These are phyloP conservation scores for Sinocyclocheilus maitianheensis DNA, from an alignment of 2,113 vertebrate genomes.

Conservation along the genomic window DNA sequence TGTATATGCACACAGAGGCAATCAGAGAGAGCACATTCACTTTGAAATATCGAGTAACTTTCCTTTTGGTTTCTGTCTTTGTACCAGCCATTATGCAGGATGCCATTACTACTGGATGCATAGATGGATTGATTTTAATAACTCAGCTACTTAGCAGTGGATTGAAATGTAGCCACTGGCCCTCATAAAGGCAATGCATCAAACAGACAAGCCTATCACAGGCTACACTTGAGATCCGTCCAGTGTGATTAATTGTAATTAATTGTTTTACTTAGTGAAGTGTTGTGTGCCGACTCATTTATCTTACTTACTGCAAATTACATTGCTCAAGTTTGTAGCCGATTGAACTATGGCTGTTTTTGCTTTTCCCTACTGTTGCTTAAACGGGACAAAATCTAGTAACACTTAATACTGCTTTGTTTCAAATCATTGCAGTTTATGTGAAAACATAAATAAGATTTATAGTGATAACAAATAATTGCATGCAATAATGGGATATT, in stretches of 20 bases:
- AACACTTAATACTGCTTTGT: background rate
- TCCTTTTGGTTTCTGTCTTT: conserved; percentile 17
- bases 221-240: conserved; percentile 52
- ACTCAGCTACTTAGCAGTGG: conserved; percentile 44
- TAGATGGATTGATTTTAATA: conserved; percentile 53
- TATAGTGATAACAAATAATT: background rate
- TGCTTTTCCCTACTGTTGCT: background rate
- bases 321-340: conserved; percentile 47
- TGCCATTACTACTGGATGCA: conserved; percentile 31
- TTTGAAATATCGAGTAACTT: background rate
- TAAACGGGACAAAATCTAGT: background rate
- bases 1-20: background rate
- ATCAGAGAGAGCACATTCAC: background rate
- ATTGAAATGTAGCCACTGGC: conserved; percentile 53
- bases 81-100: conserved; percentile 14
- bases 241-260: conserved; percentile 66
- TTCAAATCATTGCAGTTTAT: background rate
- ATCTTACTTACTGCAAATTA: conserved; percentile 62
- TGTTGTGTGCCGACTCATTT: conserved; percentile 57
- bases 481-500: background rate
- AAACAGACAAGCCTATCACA: conserved; percentile 61
- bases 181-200: conserved; percentile 61
- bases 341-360: conserved; percentile 33
- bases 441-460: background rate
- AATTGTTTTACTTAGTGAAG: conserved; percentile 59